Percentiles rank a stretch among this genome's conserved stretches.
These are phyloP conservation scores for Orchesella cincta DNA, from an alignment of 1,140 invertebrate species.

Conservation along the genomic window DNA sequence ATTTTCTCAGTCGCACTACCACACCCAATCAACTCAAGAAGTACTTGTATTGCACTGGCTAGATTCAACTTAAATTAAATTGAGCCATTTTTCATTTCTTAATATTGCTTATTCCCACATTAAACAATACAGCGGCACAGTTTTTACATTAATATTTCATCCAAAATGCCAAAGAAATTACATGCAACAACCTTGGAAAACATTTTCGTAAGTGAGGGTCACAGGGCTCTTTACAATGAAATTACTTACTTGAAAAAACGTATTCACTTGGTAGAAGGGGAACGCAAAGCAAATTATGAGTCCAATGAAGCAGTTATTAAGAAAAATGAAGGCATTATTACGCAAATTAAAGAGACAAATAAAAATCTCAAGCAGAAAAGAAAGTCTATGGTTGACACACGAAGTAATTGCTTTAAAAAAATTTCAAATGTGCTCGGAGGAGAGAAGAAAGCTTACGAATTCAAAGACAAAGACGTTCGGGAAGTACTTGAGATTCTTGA, in stretches of 20 bases:
- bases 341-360: slow-evolving; percentile 39
- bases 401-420: slow-evolving; percentile 34
- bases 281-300: slow-evolving; percentile 49
- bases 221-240: slow-evolving; percentile 42
- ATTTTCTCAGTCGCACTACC: no score
- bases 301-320: slow-evolving; percentile 44
- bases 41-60: no score
- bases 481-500: slow-evolving; percentile 47
- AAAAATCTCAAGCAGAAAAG: slow-evolving; percentile 35
- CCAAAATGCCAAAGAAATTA: slow-evolving; percentile 41
- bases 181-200: slow-evolving; percentile 44
- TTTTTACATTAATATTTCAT: no score
- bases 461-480: slow-evolving; percentile 41
- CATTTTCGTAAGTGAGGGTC: slow-evolving; percentile 41
- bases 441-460: slow-evolving; percentile 41
- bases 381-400: not conserved
- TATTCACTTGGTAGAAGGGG: slow-evolving; percentile 49
- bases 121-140: no score
- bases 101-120: no score
- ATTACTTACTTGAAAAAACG: slow-evolving; percentile 46
- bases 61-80: no score
- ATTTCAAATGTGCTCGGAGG: slow-evolving; percentile 26
- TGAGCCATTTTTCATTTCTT: not conserved
- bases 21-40: no score
- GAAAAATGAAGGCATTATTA: slow-evolving; percentile 43